Evolutionary conservation across 2,113 vertebrate species (phyloP), one percentile per base, ranked within the genome.

Genomic region (Nycticebus coucang): DNA sequence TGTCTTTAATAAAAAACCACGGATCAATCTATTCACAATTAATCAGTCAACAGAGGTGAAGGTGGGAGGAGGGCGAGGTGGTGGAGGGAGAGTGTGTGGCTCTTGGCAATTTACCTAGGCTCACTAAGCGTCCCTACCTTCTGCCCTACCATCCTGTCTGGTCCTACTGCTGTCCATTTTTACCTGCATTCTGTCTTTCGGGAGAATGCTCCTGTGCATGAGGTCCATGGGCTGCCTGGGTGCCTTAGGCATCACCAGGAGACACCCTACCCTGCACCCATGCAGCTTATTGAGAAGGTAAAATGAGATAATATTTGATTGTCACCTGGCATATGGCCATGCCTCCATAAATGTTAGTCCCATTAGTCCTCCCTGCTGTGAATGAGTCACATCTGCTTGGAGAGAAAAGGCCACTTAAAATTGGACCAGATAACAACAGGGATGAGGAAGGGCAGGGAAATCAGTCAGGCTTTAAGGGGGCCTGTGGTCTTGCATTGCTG

Each of bases 351-450:
- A 87, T 37, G 41, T 57, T 84, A 86, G n/a, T 69, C 81, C 60
- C n/a, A 35, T 57, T 84, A 86, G n/a, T 69, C 81, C 60, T 77
- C 84, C n/a, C 64, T 95, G 77, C 59, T 59, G 87, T 66, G 71
- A 77, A 68, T 96, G 96, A 97, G 69, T 94, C 89, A 72, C 62
- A 93, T 93, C 77, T 80, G 87, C 77, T 35, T 93, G 89, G 68
- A 94, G 93, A 81, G 90, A 86, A 95, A 86, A 93, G 81, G 79
- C 28, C 59, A 28, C 60, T 94, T 35, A 72, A 95, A 80, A 93
- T 41, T 72, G 68, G 66, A 69, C 64, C 77, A 57, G 94, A 62
- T 66, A n/a, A 69, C 41, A 15, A 64, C 0, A 26, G 2, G 3
- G 19, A 55, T 81, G 60, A 74, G 64, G n/a, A 33, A 41, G 5